phyloP scores from a whole-genome alignment of 2,797 vertebrate species.

The Macropodus opercularis region DNA sequence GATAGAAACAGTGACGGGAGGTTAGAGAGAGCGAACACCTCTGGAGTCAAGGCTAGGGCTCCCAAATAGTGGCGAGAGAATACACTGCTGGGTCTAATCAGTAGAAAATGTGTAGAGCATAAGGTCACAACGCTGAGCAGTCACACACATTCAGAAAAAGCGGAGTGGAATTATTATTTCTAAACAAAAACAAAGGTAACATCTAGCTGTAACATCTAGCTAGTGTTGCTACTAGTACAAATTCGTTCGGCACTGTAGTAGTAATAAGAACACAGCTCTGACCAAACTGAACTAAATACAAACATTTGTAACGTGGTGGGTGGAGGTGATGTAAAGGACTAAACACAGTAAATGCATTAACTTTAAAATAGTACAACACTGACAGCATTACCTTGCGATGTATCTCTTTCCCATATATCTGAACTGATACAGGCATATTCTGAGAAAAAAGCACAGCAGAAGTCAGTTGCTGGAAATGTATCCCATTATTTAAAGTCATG shows the following conservation, averaged over 20 bases:
- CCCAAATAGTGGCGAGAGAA: conserved; percentile 22
- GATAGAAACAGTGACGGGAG: conserved; percentile 87
- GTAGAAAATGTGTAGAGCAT: conserved; percentile 7
- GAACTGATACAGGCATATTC: conserved; percentile 98
- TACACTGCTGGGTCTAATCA: conserved; percentile 1
- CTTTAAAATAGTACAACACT: too few species aligned
- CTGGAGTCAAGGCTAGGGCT: conserved; percentile 81
- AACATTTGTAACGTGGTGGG: too few species aligned
- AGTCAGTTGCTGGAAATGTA: neutral
- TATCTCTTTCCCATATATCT: conserved; percentile 98
- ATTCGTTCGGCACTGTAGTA: too few species aligned
- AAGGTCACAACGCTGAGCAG: neutral
- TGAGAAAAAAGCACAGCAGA: conserved; percentile 49
- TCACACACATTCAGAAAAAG: neutral
- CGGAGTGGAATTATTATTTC: too few species aligned
- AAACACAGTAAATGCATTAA: too few species aligned
- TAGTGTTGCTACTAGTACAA: too few species aligned
- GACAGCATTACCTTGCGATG: conserved; percentile 95
- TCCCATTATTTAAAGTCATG: neutral
- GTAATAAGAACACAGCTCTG: too few species aligned
- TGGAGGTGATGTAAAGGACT: too few species aligned
- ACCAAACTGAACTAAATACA: too few species aligned
- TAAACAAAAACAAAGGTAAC: too few species aligned
- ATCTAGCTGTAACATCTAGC: too few species aligned
- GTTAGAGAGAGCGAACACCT: conserved; percentile 85